Evolutionary conservation across 37 sponge, comb jelly and placozoan genomes (phyloP), one percentile per base, ranked within the genome.

Genomic region (Chondrosia reniformis): DNA sequence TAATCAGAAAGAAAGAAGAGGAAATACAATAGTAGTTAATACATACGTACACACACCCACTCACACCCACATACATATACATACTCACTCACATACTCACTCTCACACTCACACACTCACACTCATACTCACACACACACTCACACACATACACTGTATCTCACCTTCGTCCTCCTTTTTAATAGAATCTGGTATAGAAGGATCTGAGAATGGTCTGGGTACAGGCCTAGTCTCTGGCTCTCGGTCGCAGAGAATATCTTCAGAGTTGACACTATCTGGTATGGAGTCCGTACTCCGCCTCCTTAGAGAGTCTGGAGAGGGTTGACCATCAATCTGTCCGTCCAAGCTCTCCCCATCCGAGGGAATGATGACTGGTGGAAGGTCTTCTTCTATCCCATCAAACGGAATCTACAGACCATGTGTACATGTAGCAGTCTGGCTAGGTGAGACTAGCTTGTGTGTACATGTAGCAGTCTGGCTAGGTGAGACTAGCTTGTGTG

Each of bases 131-230:
- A 59, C 61, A 66, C 67, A 37, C 67, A 66, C 36, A 37, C 67
- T 37, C 40, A 66, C 67, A 66, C 67, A 66, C 67, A 31, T 40
- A 66, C 67, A 66, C 67, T 37, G 21, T 17, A 41, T 43, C 72
- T 43, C 72, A 69, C 72, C 72, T 69, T 34, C 39, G 52, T 56
- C 58, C 58, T 56, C 58, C 72, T 39, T 69, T 25, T 34, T 34
- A 15, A 69, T 25, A 3, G 72, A 69, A 1, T 69, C 72, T 38
- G 72, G 72, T 40, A 69, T 69, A 1, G 72, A 69, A 3, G 72
- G 72, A 39, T 69, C 72, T 1, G 72, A 69, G 24, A 69, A 69
- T n/a, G 72, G 72, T 40, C 72, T 36, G 38, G 72, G 43, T 1
- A 69, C 72, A 5, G 41, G 2, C n/a, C 43, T 31, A 19, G 15